Base-by-base conservation (phyloP, 2,797 vertebrate species). In the Emydoidea blandingii region DNA sequence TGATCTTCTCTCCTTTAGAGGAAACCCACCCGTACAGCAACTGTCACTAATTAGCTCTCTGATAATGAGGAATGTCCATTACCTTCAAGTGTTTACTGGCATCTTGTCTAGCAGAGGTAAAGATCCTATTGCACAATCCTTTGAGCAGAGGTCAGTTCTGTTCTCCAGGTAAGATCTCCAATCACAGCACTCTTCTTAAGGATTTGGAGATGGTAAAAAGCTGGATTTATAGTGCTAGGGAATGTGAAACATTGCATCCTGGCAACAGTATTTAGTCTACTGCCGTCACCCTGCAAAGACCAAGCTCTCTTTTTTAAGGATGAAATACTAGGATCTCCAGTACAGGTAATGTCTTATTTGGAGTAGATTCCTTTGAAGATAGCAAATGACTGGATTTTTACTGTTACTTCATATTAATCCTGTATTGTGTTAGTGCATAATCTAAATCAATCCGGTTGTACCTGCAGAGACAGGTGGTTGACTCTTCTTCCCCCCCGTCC, bases 251-350 rank as follows among this genome's bases (percentile, higher is more conserved):
- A 4, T 6, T 74, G 1, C 50, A 41, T 1, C 4, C 5, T 47
- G 85, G 8, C 7, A 5, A 2, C 5, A 37, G 37, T 18, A 1
- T 4, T 25, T 3, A 68, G 79, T 41, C 47, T 0, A 0, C 0
- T 23, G 0, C 29, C 4, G 0, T 0, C 84, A 1, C 0, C 0
- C 57, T 54, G 79, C 56, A 23, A 34, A 80, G 83, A 2, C 41
- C 4, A 1, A 0, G 0, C 0, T 5, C 52, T 21, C 0, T 44
- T 79, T 52, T 29, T 4, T 1, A 3, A 79, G 68, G 21, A 79
- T 78, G 54, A 1, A 50, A 44, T 81, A 3, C 19, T 53, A 89
- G 53, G 81, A 0, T 23, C 14, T 2, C 65, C 2, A 5, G 7
- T 1, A 2, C 1, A 8, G 2, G 47, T 15, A 21, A 41, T 6